Conservation (phyloP, 2,888 invertebrate genomes). For the Drosophila subquinaria region DNA sequence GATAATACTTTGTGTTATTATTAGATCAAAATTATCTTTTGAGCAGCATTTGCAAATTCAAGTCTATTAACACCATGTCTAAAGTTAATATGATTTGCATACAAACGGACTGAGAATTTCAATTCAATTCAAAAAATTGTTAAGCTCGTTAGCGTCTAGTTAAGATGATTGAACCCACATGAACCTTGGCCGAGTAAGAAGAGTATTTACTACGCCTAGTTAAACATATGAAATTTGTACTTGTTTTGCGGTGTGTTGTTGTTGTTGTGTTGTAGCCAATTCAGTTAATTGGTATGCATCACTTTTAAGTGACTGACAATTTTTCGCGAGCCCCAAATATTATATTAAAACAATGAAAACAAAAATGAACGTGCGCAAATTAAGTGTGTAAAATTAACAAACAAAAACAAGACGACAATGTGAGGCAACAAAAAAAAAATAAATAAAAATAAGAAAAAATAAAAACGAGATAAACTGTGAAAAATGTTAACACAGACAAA, state of each 20-base stretch:
- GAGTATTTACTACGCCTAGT: conserved; percentile 52
- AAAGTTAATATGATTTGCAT: conserved; percentile 23
- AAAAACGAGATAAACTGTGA: conserved; percentile 21
- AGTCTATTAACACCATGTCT: conserved; percentile 36
- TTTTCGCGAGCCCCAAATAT: conserved; percentile 24
- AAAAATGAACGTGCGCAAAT: conserved; percentile 70
- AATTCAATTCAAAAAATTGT: conserved; percentile 13
- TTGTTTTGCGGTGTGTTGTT: conserved; percentile 41
- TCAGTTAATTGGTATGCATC: conserved; percentile 47
- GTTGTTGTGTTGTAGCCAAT: conserved; percentile 42
- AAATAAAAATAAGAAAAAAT: conserved; percentile 2
- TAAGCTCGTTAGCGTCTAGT: conserved; percentile 42
- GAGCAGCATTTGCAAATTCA: background rate
- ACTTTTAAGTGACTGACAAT: conserved; percentile 52
- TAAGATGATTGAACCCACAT: conserved; percentile 40
- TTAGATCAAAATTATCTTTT: background rate
- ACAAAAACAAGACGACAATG: conserved; percentile 47
- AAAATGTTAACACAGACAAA: conserved; percentile 54
- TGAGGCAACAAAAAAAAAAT: conserved; percentile 27
- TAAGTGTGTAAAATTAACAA: conserved; percentile 65
- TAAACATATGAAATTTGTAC: conserved; percentile 59
- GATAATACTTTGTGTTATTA: conserved; percentile 28
- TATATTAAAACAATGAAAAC: conserved; percentile 17
- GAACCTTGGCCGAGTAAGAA: conserved; percentile 54
- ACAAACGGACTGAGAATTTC: conserved; percentile 9